Evolutionary conservation across 2,797 vertebrate species (phyloP), one percentile per base, ranked within the genome.

Genomic region (Neosalanx taihuensis): DNA sequence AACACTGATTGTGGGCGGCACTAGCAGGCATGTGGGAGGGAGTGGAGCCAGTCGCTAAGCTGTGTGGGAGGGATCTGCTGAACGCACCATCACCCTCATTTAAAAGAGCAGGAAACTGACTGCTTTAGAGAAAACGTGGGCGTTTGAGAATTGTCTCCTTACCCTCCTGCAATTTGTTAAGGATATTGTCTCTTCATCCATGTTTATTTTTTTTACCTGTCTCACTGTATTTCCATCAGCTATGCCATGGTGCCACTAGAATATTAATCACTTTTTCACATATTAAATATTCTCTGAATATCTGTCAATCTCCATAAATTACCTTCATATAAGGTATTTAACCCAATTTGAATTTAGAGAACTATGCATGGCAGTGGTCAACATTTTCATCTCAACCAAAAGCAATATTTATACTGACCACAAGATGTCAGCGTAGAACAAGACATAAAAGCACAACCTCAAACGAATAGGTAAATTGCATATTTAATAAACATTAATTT

Each of bases 1-100:
- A 87, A 90, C 84, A 80, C 83, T 79, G 82, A 82, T 86, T 73
- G 90, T 91, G 89, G 93, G 93, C 87, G 87, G 90, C 76, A 85
- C 76, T 74, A 87, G 51, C 76, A 76, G 88, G 90, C 79, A 76
- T 46, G 79, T 80, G 73, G 53, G 81, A 84, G 89, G 76, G 84
- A 72, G 89, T 80, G 87, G 87, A 87, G 90, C 86, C 88, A 88
- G 87, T 89, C 89, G 84, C 89, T 90, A 75, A 90, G 88, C 86
- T 76, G 90, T 82, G 90, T 90, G 88, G 89, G 90, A 85, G 88
- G 87, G 87, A 90, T 89, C 78, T 88, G 86, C 83, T 37, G 80
- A 86, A 79, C 61, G 64, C 75, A 68, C 87, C 85, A 85, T 90
- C 88, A 88, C 85, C 88, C 87, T 84, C 78, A 26, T 80, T 87